Base-by-base conservation (phyloP, 2,888 invertebrate genomes). In the Temnothorax unifasciatus region DNA sequence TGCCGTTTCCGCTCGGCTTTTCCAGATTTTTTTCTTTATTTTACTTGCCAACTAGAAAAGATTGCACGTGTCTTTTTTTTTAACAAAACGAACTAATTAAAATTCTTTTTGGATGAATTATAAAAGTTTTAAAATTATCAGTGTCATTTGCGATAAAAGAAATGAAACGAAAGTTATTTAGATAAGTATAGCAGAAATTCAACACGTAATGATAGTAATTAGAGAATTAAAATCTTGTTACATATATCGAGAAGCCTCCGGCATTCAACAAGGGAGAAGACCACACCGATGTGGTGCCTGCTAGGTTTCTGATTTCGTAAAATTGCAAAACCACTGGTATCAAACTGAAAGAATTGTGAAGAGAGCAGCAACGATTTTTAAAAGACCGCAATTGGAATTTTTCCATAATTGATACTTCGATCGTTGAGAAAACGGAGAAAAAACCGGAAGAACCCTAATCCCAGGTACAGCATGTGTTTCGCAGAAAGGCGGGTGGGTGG, bases 401-500 rank as follows among this genome's bases (percentile, higher is more conserved):
- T 50, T 63, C 63, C 41, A 41, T 54, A 75, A 57, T 84, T 83
- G 76, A 75, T 38, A 85, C 82, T 87, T 82, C 59, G 50, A 41
- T 41, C 84, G n/a, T 57, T 13, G 52, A 59, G 21, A 76, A 73
- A 74, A 75, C 47, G 79, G 63, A 63, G 69, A 86, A 85, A 85
- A 85, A 87, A 85, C 88, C 88, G 90, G 88, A 91, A 91, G 88
- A 83, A 86, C 87, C 89, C 85, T 83, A 86, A 90, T 85, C 82
- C 89, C 89, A 89, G 87, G 87, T 87, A 87, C 86, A 82, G 84
- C 91, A 88, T 88, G 89, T 91, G 91, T 87, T 84, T 18, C 21
- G 29, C 84, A 85, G 73, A 79, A 59, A 63, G 81, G 86, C 82
- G 44, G 2, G n/a, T 44, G 52, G 34, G 25, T 13, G 54, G 3